Conservation (phyloP, 2,888 invertebrate genomes). For the Omphaloscelis lunosa region DNA sequence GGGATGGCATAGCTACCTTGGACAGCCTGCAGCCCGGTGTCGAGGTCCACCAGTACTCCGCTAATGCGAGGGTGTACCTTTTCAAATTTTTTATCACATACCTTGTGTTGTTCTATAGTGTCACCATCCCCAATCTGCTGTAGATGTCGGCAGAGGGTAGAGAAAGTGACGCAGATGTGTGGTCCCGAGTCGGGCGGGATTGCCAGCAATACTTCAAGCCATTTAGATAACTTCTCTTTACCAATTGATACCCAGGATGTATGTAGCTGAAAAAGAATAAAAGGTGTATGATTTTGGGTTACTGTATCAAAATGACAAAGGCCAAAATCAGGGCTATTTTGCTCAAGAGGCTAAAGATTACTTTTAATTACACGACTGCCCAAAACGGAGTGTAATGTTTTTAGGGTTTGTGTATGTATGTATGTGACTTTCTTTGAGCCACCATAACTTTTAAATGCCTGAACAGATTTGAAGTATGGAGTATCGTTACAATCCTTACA, state of each 20-base stretch:
- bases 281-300: neutral
- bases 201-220: slow-evolving; percentile 87
- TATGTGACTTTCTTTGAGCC: too few relatives aligned
- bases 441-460: too few relatives aligned
- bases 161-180: slow-evolving; percentile 92
- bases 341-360: neutral
- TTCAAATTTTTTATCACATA: slow-evolving; percentile 69
- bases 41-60: too few relatives aligned
- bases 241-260: slow-evolving; percentile 85
- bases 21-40: too few relatives aligned
- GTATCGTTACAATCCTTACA: too few relatives aligned
- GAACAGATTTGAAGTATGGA: too few relatives aligned
- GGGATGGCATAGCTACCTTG: too few relatives aligned
- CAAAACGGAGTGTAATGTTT: too few relatives aligned
- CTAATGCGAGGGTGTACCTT: too few relatives aligned
- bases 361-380: neutral
- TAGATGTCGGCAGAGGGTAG: slow-evolving; percentile 92
- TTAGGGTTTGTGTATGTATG: too few relatives aligned
- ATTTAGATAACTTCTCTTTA: slow-evolving; percentile 84
- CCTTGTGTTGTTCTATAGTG: slow-evolving; percentile 90
- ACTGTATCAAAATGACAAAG: neutral
- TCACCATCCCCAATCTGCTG: slow-evolving; percentile 85
- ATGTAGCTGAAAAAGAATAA: slow-evolving; percentile 78
- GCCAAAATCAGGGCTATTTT: neutral
- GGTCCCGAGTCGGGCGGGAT: slow-evolving; percentile 88